A percentile compares a stretch with the other conserved stretches of the same genome.
phyloP scores from a whole-genome alignment of 2,888 invertebrate genomes.

The Leptogaster cylindrica region DNA sequence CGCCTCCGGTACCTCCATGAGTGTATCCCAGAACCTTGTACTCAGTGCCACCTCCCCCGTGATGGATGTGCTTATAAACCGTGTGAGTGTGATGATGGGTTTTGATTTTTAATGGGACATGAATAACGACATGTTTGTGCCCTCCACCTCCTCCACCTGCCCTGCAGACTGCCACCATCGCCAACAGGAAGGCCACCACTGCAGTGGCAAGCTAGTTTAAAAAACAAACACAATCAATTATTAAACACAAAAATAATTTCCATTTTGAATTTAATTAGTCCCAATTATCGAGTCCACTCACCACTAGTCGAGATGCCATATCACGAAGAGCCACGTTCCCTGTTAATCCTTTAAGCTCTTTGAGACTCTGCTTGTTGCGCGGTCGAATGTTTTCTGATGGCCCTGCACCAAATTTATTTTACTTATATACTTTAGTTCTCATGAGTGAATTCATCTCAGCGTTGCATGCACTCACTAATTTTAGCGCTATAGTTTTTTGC shows the following conservation, averaged over 20 bases:
- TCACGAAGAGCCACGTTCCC: slow-evolving; percentile 37
- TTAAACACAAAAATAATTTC: slow-evolving; percentile 10
- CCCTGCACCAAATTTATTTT: slow-evolving; percentile 57
- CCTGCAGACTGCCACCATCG: slow-evolving; percentile 61
- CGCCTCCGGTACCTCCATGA: slow-evolving; percentile 52
- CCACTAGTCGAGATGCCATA: slow-evolving; percentile 65
- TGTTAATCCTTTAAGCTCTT: slow-evolving; percentile 41
- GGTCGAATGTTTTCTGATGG: slow-evolving; percentile 51
- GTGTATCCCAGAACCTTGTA: slow-evolving; percentile 58
- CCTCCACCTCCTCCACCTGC: slow-evolving; percentile 62
- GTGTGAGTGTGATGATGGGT: slow-evolving; percentile 81
- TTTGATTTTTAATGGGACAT: slow-evolving; percentile 79
- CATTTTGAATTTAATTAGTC: slow-evolving; percentile 41
- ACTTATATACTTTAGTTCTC: slow-evolving; percentile 46
- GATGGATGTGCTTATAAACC: slow-evolving; percentile 75
- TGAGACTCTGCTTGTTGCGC: slow-evolving; percentile 15
- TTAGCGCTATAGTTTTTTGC: slow-evolving; percentile 19
- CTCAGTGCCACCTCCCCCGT: slow-evolving; percentile 64
- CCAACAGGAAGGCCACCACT: slow-evolving; percentile 60
- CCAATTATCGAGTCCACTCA: too few relatives aligned
- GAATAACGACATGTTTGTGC: slow-evolving; percentile 77
- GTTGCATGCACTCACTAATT: slow-evolving; percentile 37
- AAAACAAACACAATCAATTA: too few relatives aligned
- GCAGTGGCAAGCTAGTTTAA: slow-evolving; percentile 42
- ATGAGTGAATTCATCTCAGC: slow-evolving; percentile 43